Conservation (phyloP, 2,113 vertebrate species). For the Podiceps cristatus region DNA sequence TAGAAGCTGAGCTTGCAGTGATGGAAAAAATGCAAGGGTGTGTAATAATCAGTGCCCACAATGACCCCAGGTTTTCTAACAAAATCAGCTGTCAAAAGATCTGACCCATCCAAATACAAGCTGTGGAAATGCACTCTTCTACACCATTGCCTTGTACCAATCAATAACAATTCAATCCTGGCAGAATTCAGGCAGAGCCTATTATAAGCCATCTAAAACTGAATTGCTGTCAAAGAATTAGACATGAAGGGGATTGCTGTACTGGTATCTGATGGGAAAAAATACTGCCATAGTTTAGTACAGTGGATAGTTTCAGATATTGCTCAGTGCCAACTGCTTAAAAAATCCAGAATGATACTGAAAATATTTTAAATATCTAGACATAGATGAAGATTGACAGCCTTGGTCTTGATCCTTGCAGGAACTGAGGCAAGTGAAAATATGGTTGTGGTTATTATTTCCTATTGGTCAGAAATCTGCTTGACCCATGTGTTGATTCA, state of each 20-base stretch:
- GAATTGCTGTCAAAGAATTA: slow-evolving; percentile 59
- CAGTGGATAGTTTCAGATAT: neutral
- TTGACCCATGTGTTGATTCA: neutral
- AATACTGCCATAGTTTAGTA: neutral
- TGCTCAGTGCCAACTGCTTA: neutral
- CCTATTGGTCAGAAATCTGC: neutral
- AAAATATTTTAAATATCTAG: slow-evolving; percentile 11
- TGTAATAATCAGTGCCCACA: slow-evolving; percentile 45
- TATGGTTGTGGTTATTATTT: neutral
- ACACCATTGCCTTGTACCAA: slow-evolving; percentile 43
- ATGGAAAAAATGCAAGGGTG: slow-evolving; percentile 27
- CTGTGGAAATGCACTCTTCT: slow-evolving; percentile 48
- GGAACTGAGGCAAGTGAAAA: neutral
- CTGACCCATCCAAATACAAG: slow-evolving; percentile 46
- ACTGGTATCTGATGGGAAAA: slow-evolving; percentile 25
- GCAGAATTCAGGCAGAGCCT: slow-evolving; percentile 51
- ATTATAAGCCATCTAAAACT: slow-evolving; percentile 30
- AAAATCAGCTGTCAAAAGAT: slow-evolving; percentile 59
- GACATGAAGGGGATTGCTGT: neutral
- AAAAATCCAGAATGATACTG: neutral
- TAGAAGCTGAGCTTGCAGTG: slow-evolving; percentile 33
- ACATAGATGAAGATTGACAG: neutral
- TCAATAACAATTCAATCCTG: slow-evolving; percentile 59
- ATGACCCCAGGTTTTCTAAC: slow-evolving; percentile 42
- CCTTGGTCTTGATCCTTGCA: neutral